Base-by-base conservation (phyloP, 2,888 invertebrate genomes). In the Plutella xylostella region DNA sequence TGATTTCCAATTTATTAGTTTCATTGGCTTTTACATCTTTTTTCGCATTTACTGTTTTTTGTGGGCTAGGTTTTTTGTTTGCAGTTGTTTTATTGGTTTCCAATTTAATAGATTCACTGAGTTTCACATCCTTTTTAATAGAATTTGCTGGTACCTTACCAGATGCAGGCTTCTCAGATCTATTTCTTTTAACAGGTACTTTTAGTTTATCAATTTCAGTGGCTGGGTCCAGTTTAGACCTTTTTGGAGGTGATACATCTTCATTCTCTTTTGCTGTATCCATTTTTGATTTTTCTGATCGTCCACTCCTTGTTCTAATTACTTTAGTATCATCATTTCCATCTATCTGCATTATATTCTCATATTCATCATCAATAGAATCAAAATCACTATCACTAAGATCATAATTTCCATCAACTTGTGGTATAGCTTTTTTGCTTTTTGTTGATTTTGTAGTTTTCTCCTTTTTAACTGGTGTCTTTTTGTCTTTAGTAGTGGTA, bases 351-450 rank as follows among this genome's bases (percentile, higher is more conserved):
- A 68, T 60, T 19, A 78, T 72, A 50, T 70, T 63, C 28, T 64
- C 58, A 48, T 49, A 51, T 14, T 42, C 35, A 18, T 67, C 61
- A 54, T 51, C 56, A 42, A 55, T 54, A 54, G 53, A 57, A 40
- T 11, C 50, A 45, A 48, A 49, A 47, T 14, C 42, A 33, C 15
- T 45, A 53, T 41, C 57, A 28, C 42, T 49, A 43, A 53, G 50
- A 63, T 87, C 85, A 60, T 78, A 68, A 49, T 66, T 74, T 3
- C 88, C 88, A 72, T 89, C 88, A 38, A 88, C 55, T 57, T 88
- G 89, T 0, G 85, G 64, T 51, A 88, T 76, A 42, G 62, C 58
- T 48, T 55, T 61, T 46, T 63, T 64, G 31, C 49, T 54, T 31
- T 47, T 39, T 21, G 39, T 44, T 33, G 37, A 46, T 49, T 55